Conservation (phyloP, 1,140 invertebrate genomes). For the Drosophila lacertosa region DNA sequence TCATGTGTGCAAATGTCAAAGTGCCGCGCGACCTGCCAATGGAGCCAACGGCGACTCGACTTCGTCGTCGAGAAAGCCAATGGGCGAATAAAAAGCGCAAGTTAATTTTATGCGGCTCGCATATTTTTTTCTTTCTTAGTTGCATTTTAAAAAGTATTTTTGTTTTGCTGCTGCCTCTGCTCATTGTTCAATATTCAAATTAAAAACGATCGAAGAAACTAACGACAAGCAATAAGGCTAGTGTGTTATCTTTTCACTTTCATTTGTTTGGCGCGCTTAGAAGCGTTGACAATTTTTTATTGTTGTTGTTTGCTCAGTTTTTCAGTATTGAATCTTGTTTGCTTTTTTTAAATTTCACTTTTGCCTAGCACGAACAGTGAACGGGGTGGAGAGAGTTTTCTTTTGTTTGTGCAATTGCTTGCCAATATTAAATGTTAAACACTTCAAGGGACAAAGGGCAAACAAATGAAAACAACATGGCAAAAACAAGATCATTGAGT, state of each 20-base stretch:
- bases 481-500: neutral
- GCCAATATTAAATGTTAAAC: neutral
- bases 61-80: constrained; percentile 42
- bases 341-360: constrained; percentile 51
- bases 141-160: constrained; percentile 15
- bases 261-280: constrained; percentile 44
- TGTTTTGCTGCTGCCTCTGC: constrained; percentile 21
- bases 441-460: neutral
- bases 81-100: constrained; percentile 51
- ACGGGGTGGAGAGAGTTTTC: neutral
- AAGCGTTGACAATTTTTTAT: constrained; percentile 56
- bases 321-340: constrained; percentile 11
- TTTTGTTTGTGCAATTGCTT: constrained; percentile 1
- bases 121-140: constrained; percentile 9
- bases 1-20: constrained; percentile 55
- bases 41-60: neutral
- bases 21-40: constrained; percentile 20
- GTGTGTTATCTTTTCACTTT: constrained; percentile 54
- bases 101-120: constrained; percentile 46
- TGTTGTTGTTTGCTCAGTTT: constrained; percentile 29
- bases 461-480: neutral
- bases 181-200: constrained; percentile 53
- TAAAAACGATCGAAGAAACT: constrained; percentile 30
- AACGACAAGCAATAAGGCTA: constrained; percentile 33
- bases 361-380: constrained; percentile 2